Evolutionary conservation across 2,113 vertebrate genomes (phyloP).

Genomic region (Willisornis vidua): DNA sequence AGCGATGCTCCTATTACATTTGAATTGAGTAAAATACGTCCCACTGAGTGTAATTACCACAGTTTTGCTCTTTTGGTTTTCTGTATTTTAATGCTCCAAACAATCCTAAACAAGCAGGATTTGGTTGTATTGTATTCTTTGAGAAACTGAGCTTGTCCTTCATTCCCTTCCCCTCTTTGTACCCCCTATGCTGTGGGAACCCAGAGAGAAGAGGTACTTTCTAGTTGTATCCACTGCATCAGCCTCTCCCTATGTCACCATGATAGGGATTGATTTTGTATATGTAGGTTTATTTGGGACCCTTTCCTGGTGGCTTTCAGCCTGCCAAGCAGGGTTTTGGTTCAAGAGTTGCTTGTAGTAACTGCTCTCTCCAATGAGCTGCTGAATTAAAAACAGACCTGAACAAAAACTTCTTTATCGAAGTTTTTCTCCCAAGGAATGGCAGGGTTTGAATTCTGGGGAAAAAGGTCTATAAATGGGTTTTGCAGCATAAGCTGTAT

Average conservation of each 20-base stretch:
- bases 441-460: not conserved
- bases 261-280: not conserved
- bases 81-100: not conserved
- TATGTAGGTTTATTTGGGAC: not conserved
- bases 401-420: rapidly evolving
- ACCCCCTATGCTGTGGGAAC: not conserved
- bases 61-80: not conserved
- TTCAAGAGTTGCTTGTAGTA: not conserved
- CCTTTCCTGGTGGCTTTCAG: not conserved
- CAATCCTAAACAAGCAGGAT: not conserved
- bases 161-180: not conserved
- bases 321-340: not conserved
- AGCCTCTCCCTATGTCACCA: not conserved
- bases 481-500: not conserved
- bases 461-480: not conserved
- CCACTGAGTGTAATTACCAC: not conserved
- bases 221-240: rapidly evolving
- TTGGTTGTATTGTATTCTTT: not conserved
- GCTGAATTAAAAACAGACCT: not conserved
- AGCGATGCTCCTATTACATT: not conserved
- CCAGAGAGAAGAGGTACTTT: not conserved
- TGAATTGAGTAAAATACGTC: not conserved
- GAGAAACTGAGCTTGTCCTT: not conserved
- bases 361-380: not conserved
- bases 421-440: not conserved